A percentile compares a stretch with the other conserved stretches of the same genome.
phyloP scores from a whole-genome alignment of 1,140 invertebrate genomes.

The Rhagoletis pomonella region DNA sequence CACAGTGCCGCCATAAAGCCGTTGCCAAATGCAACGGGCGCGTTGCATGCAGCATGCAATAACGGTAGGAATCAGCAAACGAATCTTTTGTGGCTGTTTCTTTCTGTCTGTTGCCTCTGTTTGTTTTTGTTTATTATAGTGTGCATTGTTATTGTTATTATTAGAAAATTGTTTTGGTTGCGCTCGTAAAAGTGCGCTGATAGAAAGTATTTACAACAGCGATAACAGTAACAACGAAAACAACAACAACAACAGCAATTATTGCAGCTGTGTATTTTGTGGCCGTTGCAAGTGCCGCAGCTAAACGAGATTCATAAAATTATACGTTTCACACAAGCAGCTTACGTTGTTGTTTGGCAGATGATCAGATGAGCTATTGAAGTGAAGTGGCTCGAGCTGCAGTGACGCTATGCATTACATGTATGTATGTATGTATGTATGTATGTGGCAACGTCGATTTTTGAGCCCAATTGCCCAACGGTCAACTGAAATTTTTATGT shows the following conservation, averaged over 20 bases:
- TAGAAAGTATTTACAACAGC: constrained; percentile 14
- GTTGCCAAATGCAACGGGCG: not conserved
- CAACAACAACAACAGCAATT: not conserved
- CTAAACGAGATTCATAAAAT: no score
- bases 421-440: no score
- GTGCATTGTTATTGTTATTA: not conserved
- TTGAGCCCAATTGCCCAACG: no score
- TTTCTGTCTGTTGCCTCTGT: not conserved
- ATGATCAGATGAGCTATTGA: no score
- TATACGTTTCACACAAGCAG: no score
- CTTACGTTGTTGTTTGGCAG: no score
- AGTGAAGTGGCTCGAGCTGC: no score
- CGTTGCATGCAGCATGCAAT: constrained; percentile 5
- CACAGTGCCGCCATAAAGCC: not conserved
- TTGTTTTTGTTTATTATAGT: not conserved
- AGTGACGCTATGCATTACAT: no score
- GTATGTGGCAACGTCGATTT: no score
- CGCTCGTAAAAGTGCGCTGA: not conserved
- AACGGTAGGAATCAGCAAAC: not conserved
- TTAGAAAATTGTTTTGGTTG: not conserved
- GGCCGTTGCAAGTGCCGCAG: not conserved
- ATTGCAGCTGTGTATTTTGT: not conserved
- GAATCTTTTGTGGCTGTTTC: not conserved
- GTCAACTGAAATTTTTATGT: no score
- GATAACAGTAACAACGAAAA: not conserved